Conservation (phyloP, 2,888 invertebrate genomes). For the Elysia crispata region DNA sequence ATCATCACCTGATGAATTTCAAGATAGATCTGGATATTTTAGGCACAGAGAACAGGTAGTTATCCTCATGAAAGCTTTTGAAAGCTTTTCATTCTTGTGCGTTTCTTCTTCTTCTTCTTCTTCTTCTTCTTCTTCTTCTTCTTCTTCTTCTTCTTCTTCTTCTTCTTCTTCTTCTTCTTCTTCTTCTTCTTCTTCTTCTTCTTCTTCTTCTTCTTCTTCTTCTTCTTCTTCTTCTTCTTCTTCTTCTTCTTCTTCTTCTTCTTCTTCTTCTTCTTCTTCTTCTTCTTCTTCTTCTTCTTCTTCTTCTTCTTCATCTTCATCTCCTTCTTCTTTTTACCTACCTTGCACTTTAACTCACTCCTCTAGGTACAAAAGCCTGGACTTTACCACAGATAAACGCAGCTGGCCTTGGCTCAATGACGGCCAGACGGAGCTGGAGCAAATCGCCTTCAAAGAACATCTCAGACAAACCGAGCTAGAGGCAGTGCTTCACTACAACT, state of each 20-base stretch:
- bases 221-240: too few relatives aligned
- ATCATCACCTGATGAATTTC: constrained; percentile 65
- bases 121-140: too few relatives aligned
- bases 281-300: too few relatives aligned
- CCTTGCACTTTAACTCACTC: constrained; percentile 59
- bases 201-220: too few relatives aligned
- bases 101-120: too few relatives aligned
- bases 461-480: constrained; percentile 59
- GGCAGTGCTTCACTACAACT: constrained; percentile 63
- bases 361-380: constrained; percentile 63
- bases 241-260: too few relatives aligned
- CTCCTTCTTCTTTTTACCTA: constrained; percentile 42
- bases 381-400: constrained; percentile 54
- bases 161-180: too few relatives aligned
- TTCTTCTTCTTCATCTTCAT: background rate
- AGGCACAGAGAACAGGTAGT: constrained; percentile 57
- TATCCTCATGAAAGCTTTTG: background rate
- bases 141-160: too few relatives aligned
- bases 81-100: background rate
- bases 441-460: constrained; percentile 54
- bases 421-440: constrained; percentile 46
- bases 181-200: too few relatives aligned
- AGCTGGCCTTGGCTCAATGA: constrained; percentile 51
- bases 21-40: constrained; percentile 64
- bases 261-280: too few relatives aligned